Evolutionary conservation across 2,113 vertebrate species (phyloP).

Genomic region (Spheniscus mendiculus): DNA sequence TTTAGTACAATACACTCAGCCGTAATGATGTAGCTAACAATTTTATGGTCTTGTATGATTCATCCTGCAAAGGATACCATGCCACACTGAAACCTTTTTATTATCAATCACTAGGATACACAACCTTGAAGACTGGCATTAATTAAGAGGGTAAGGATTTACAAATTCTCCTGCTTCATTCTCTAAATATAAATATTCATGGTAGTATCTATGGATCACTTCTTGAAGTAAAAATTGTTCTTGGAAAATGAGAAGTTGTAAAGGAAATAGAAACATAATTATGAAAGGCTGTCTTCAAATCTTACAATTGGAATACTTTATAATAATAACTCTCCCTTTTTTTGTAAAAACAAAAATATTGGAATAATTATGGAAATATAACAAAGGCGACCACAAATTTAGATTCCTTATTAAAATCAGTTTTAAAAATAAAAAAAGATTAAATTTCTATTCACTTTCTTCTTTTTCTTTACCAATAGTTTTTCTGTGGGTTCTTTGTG

Average conservation of each 20-base stretch:
- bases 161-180: slow-evolving; percentile 59
- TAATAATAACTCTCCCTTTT: not conserved
- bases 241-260: slow-evolving; percentile 32
- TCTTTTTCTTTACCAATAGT: not conserved
- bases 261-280: slow-evolving; percentile 33
- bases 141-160: slow-evolving; percentile 65
- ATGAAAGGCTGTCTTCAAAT: slow-evolving; percentile 25
- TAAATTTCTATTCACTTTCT: not conserved
- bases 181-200: slow-evolving; percentile 66
- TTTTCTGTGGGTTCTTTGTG: not conserved
- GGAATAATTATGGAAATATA: not conserved
- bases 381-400: not conserved
- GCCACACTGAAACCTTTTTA: slow-evolving; percentile 66
- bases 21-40: slow-evolving; percentile 64
- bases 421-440: not conserved
- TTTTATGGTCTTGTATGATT: slow-evolving; percentile 65
- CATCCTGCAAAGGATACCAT: slow-evolving; percentile 58
- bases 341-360: not conserved
- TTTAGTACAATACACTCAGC: slow-evolving; percentile 59
- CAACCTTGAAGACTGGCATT: slow-evolving; percentile 58
- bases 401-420: not conserved
- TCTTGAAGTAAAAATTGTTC: slow-evolving; percentile 55
- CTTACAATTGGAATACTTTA: not conserved
- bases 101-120: slow-evolving; percentile 65
- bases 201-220: slow-evolving; percentile 33